Base-by-base conservation (phyloP, 1,140 invertebrate genomes). In the Oncopeltus fasciatus region DNA sequence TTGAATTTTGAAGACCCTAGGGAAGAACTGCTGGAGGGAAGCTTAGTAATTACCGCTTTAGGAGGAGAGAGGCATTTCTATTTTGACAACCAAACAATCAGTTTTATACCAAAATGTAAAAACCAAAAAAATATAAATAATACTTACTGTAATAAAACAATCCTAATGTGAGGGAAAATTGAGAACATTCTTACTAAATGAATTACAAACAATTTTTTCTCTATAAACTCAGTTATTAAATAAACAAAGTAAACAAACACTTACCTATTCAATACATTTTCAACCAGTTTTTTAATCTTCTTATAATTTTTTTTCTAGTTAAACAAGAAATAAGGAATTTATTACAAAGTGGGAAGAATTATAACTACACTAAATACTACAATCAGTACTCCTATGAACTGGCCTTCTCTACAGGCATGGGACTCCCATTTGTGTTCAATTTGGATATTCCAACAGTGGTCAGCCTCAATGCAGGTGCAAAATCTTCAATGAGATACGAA, bases 351-450 rank as follows among this genome's bases (percentile, higher is more conserved):
- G 80, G 78, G 16, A 66, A 74, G 16, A 67, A 73, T 58, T 72
- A 77, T 57, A 76, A 81, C 67, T 77, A 77, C 70, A 82, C 76
- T 26, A 81, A 80, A 67, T 66, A 83, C 1, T 67, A 73, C 12
- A 78, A 77, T 59, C 69, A 74, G 14, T 75, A 77, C 46, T 73
- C 78, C 53, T 67, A 80, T 1, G 75, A 76, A 1, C 68, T 85
- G 1, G 78, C 79, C 70, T 83, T 85, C 74, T 83, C 84, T 1
- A 77, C 81, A 14, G 80, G 78, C 64, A 80, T 76, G 63, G 85
- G 85, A 70, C 73, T 86, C 57, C 84, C 83, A 24, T 84, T 83
- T 67, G 70, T 80, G 49, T 83, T 75, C 71, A 78, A 75, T 20
- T 75, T 81, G 44, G 77, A 79, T 59, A 68, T 70, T 27, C 82